phyloP scores from a whole-genome alignment of 2,888 invertebrate genomes.

The Cephalotes varians region DNA sequence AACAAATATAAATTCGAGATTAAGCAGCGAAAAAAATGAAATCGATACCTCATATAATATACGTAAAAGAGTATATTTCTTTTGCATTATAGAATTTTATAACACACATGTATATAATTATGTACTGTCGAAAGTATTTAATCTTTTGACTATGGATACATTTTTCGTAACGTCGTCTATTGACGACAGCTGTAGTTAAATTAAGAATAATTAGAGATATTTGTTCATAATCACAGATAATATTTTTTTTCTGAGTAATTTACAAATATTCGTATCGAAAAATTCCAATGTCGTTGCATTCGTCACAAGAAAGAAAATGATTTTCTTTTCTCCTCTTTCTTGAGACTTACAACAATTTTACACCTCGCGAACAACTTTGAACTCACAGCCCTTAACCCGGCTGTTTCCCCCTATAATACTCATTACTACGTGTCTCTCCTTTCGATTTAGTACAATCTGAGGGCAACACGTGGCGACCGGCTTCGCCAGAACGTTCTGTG shows the following conservation, averaged over 20 bases:
- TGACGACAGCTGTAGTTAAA: too few species aligned
- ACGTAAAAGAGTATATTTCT: background rate
- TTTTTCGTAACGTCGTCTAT: too few species aligned
- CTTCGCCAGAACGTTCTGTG: constrained; percentile 45
- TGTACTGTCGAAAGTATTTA: background rate
- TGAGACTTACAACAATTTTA: background rate
- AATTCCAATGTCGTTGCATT: background rate
- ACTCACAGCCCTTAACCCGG: constrained; percentile 11
- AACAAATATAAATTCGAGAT: background rate
- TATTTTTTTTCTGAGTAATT: background rate
- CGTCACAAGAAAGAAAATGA: background rate
- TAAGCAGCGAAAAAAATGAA: background rate
- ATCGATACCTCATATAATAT: too few species aligned
- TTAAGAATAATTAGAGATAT: background rate
- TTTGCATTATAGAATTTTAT: background rate
- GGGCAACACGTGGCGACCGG: constrained; percentile 60
- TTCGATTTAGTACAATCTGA: constrained; percentile 21
- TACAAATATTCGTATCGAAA: background rate
- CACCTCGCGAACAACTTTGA: background rate
- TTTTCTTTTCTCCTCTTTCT: constrained; percentile 15
- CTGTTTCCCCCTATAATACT: constrained; percentile 2
- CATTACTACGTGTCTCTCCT: constrained; percentile 26
- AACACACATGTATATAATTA: background rate
- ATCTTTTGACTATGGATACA: too few species aligned
- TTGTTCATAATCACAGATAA: background rate